Conservation (phyloP, 1,140 invertebrate species). For the Bombus sylvicola region DNA sequence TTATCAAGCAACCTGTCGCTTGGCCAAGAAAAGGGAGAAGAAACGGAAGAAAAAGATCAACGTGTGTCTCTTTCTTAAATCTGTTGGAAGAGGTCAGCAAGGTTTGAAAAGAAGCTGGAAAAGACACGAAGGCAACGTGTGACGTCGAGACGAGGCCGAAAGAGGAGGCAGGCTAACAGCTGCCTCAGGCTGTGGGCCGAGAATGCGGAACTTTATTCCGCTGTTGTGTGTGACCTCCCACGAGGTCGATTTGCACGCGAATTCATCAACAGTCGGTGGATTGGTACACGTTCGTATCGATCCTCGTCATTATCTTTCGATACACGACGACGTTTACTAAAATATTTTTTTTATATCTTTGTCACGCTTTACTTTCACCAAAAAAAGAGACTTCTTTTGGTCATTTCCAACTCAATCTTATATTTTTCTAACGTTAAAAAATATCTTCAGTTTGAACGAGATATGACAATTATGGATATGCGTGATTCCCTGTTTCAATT, state of each 20-base stretch:
- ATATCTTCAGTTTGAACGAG: too few relatives aligned
- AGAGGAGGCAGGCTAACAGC: conserved; percentile 62
- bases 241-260: conserved; percentile 76
- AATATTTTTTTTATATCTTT: too few relatives aligned
- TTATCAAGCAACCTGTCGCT: conserved; percentile 25
- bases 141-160: conserved; percentile 38
- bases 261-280: conserved; percentile 65
- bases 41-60: not conserved
- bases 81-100: conserved; percentile 38
- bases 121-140: conserved; percentile 23
- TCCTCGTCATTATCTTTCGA: conserved; percentile 32
- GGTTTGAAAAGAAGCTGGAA: conserved; percentile 55
- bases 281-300: not conserved
- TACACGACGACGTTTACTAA: conserved; percentile 19
- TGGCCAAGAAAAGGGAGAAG: not conserved
- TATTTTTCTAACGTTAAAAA: too few relatives aligned
- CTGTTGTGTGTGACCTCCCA: conserved; percentile 56
- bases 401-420: too few relatives aligned
- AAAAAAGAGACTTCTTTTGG: too few relatives aligned
- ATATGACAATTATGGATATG: too few relatives aligned
- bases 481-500: too few relatives aligned
- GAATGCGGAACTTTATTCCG: conserved; percentile 79
- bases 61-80: not conserved
- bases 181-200: conserved; percentile 79
- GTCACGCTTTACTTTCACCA: too few relatives aligned